Percentiles rank a stretch among this genome's conserved stretches.
These are phyloP conservation scores for Heptranchias perlo DNA, from an alignment of 2,113 vertebrate species.

Conservation along the genomic window DNA sequence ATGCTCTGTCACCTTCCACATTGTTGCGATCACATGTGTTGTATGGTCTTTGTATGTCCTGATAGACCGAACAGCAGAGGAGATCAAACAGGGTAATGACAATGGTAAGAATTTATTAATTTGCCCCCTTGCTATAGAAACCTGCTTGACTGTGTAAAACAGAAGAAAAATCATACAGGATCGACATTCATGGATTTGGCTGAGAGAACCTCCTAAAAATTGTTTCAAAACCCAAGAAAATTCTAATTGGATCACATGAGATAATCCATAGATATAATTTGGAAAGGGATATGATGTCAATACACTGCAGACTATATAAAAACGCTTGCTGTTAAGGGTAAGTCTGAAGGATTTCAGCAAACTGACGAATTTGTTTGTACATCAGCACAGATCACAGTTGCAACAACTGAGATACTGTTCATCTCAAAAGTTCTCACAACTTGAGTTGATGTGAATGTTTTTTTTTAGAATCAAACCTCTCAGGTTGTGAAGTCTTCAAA, in stretches of 20 bases:
- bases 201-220: not conserved
- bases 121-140: not conserved
- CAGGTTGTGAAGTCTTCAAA: not conserved
- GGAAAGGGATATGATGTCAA: not conserved
- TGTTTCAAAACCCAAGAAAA: not conserved
- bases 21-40: constrained; percentile 84
- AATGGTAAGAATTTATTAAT: constrained; percentile 64
- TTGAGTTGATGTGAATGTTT: not conserved
- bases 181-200: not conserved
- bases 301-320: not conserved
- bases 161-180: not conserved
- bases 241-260: not conserved
- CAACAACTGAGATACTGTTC: not conserved
- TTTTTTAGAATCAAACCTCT: not conserved
- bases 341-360: not conserved
- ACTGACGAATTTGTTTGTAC: not conserved
- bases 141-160: not conserved
- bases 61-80: constrained; percentile 78
- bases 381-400: not conserved
- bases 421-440: not conserved
- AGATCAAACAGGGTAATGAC: constrained; percentile 81
- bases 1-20: constrained; percentile 86
- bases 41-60: constrained; percentile 86
- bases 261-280: not conserved
- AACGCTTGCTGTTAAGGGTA: not conserved